Evolutionary conservation across 2,888 invertebrate genomes (phyloP), one percentile per base, ranked within the genome.

Genomic region (Nomada flava): DNA sequence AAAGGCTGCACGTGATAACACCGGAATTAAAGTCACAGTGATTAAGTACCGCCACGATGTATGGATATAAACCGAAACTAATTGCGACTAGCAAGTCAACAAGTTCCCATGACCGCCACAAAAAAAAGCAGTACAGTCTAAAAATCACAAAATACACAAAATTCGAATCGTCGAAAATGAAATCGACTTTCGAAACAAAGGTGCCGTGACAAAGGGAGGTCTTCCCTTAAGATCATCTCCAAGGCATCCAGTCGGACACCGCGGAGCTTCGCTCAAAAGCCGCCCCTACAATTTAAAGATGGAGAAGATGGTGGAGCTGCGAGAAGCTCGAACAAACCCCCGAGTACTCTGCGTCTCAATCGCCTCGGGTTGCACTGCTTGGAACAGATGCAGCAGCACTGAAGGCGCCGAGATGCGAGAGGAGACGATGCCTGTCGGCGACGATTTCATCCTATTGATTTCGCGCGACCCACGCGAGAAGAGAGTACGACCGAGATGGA

Each of bases 381-480:
- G 20, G 65, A 79, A 55, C 62, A 76, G 55, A 52, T 36, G 57
- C 26, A 29, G 10, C 29, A 42, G 20, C 15, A 67, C 36, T 13
- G 13, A 57, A 7, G n/a, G 23, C 29, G 36, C 23, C 42, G 72
- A 47, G 23, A 57, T 60, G 65, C 59, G 63, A 65, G 74, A 74
- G 67, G 62, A 70, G 79, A 64, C 71, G 78, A 63, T 81, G 84
- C 68, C 75, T 84, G 83, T 80, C 86, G 84, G 79, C 80, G 86
- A 88, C 90, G 90, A 91, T 92, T 92, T 91, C 88, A 89, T 92
- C 89, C 89, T 92, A 92, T 92, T 91, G 92, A 92, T 92, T 91
- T 89, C 88, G 88, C 88, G 91, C 93, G 91, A 92, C 91, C 92
- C 93, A 85, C 93, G 89, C 80, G 91, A 92, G 87, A 89, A 90